Base-by-base conservation (phyloP, 2,113 vertebrate species). In the Cebidichthys violaceus region DNA sequence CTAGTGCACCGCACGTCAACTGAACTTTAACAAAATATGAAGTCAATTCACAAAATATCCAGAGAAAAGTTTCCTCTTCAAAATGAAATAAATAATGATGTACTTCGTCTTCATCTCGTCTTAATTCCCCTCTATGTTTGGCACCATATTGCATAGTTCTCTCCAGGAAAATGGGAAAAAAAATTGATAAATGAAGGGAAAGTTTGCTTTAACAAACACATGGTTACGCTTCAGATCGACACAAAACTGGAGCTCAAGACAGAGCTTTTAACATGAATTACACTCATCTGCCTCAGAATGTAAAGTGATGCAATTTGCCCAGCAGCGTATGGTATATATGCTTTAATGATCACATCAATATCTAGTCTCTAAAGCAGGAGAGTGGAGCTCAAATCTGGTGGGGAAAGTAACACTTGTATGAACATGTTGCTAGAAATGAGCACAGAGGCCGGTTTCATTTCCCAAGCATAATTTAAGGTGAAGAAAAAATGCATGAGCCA, bases 181-280 rank as follows among this genome's bases (percentile, higher is more conserved):
- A 33, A 18, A 41, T 52, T 50, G 0, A 0, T 55, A 50, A 60
- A 39, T 50, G 2, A 24, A 35, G 9, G 22, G 24, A 66, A 54
- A 54, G 9, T 1, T 68, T 52, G 22, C 62, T 60, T 60, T 17
- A 61, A 37, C 60, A 66, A 50, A 50, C 60, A 60, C 17, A 15
- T 9, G 17, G 11, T 37, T 43, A 47, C 2, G 22, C 13, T 60
- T 41, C 6, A 45, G 18, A 37, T 59, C 7, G 1, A 43, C 20
- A n/a, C 33, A n/a, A 9, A 47, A 13, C 33, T 27, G 54, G 47
- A 45, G 35, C 41, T 81, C 2, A 1, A 24, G 4, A 61, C 31
- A 17, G 59, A 81, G 43, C 45, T 27, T 82, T 85, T 9, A 33
- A 64, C 47, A 79, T 82, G 41, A 76, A 74, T 82, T 68, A 17